These are phyloP conservation scores for Orius insidiosus DNA, from an alignment of 1,140 invertebrate genomes.

Conservation along the genomic window DNA sequence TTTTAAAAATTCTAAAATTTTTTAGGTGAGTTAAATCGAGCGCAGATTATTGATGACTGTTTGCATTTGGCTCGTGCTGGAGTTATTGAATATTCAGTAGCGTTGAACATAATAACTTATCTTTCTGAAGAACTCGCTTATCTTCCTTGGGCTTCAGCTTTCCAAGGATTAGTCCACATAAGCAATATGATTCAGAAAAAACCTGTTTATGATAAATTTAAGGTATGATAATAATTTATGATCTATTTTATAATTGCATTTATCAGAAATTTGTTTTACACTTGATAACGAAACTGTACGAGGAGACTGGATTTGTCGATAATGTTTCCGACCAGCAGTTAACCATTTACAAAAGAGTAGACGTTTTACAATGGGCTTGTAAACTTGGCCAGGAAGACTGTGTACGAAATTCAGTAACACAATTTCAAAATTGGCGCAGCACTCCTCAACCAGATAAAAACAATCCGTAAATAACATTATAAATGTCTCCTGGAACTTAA, in stretches of 20 bases:
- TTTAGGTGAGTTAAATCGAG: constrained; percentile 62
- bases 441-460: constrained; percentile 45
- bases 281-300: constrained; percentile 42
- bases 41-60: constrained; percentile 75
- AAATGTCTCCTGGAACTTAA: neutral
- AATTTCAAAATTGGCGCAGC: constrained; percentile 52
- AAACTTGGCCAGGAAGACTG: constrained; percentile 49
- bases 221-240: constrained; percentile 31
- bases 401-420: constrained; percentile 40
- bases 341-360: constrained; percentile 44
- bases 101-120: constrained; percentile 56
- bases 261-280: constrained; percentile 45
- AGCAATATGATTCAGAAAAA: constrained; percentile 54
- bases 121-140: constrained; percentile 53
- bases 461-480: constrained; percentile 42
- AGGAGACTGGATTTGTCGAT: constrained; percentile 45
- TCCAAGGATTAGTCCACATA: constrained; percentile 48
- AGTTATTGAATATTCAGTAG: constrained; percentile 42
- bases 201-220: constrained; percentile 52
- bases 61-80: constrained; percentile 61
- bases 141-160: constrained; percentile 61
- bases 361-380: constrained; percentile 49
- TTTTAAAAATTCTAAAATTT: neutral
- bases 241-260: constrained; percentile 5
- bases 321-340: constrained; percentile 41